phyloP scores from a whole-genome alignment of 2,113 vertebrate species.

The Lepus europaeus region DNA sequence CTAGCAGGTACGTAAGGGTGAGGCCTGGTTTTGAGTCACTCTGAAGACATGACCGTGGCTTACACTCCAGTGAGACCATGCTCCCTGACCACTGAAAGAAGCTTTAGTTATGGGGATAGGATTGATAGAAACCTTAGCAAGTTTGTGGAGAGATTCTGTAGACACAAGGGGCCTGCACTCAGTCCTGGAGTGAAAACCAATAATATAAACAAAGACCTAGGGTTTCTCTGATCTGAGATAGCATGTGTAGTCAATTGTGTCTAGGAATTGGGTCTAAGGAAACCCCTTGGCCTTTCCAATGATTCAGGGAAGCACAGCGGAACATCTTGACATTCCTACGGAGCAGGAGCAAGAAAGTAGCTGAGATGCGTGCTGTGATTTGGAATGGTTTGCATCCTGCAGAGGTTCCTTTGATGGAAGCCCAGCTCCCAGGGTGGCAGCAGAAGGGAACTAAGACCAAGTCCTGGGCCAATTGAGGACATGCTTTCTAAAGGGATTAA shows the following conservation, averaged over 20 bases:
- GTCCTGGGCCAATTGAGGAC: no score
- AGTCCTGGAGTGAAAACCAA: not conserved
- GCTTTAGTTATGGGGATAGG: not conserved
- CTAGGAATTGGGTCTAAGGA: not conserved
- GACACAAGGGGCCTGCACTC: not conserved
- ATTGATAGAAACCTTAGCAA: not conserved
- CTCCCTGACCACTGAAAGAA: not conserved
- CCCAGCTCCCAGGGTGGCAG: no score
- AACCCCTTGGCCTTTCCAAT: not conserved
- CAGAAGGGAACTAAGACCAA: no score
- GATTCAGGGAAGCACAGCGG: not conserved
- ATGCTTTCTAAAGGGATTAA: no score
- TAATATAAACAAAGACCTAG: not conserved
- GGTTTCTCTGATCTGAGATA: not conserved
- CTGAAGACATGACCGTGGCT: not conserved
- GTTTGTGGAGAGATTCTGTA: not conserved
- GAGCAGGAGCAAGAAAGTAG: not conserved
- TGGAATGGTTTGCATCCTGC: no score
- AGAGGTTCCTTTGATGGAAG: no score
- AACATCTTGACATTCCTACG: accelerated
- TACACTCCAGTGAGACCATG: not conserved
- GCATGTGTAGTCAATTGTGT: accelerated
- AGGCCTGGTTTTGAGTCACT: not conserved
- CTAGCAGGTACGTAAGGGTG: not conserved
- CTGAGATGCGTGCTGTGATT: not conserved